phyloP scores from a whole-genome alignment of 2,113 vertebrate genomes.

The Eidolon helvum region DNA sequence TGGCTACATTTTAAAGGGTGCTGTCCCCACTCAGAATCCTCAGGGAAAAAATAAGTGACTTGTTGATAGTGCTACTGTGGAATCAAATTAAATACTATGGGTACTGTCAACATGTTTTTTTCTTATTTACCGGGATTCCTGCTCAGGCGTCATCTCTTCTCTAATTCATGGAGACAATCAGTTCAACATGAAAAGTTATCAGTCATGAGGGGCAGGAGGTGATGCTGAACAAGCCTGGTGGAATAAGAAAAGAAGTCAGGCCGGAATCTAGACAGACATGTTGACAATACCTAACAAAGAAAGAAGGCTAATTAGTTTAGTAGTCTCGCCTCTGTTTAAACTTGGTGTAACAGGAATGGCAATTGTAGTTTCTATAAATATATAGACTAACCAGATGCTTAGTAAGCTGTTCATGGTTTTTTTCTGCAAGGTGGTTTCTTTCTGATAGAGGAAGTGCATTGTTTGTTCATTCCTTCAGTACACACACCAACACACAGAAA shows the following conservation, averaged over 20 bases:
- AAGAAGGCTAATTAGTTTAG: background rate
- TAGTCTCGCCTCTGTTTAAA: background rate
- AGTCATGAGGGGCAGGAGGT: background rate
- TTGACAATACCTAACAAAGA: too few species aligned
- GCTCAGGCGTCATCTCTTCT: background rate
- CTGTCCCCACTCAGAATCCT: background rate
- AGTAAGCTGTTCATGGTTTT: background rate
- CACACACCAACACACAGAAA: background rate
- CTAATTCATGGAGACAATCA: background rate
- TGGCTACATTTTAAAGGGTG: background rate
- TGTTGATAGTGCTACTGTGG: background rate
- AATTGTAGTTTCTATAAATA: background rate
- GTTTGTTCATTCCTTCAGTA: background rate
- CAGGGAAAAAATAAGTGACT: background rate
- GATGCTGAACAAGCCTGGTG: background rate
- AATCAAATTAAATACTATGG: background rate
- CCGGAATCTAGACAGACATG: fast-evolving
- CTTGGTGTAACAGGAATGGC: background rate
- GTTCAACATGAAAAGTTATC: background rate
- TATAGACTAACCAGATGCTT: background rate
- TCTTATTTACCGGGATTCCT: background rate
- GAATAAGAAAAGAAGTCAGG: background rate
- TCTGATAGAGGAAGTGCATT: background rate
- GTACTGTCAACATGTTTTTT: background rate
- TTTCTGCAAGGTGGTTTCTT: background rate